Conservation (phyloP, 1,140 invertebrate genomes). For the Triops longicaudatus region DNA sequence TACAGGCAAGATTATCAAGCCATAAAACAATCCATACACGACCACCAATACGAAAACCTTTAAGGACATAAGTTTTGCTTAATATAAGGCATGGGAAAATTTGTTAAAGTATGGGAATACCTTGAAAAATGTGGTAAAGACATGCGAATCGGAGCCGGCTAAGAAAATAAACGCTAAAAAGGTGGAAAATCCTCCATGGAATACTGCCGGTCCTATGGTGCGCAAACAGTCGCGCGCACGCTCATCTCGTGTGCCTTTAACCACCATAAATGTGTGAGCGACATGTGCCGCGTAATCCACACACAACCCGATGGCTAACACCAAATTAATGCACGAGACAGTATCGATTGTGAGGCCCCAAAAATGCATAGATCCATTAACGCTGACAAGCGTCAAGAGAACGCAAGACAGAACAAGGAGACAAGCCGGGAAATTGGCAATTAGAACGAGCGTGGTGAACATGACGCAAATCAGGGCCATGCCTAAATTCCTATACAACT, state of each 20-base stretch:
- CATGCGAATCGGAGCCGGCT: slow-evolving; percentile 42
- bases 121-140: slow-evolving; percentile 47
- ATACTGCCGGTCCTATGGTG: slow-evolving; percentile 56
- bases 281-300: slow-evolving; percentile 84
- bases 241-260: slow-evolving; percentile 47
- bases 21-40: slow-evolving; percentile 63
- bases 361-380: slow-evolving; percentile 70
- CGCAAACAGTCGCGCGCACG: slow-evolving; percentile 59
- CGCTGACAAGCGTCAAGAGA: slow-evolving; percentile 62
- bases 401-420: slow-evolving; percentile 70
- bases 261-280: slow-evolving; percentile 66
- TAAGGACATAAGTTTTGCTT: slow-evolving; percentile 32
- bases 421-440: slow-evolving; percentile 68
- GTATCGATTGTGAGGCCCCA: slow-evolving; percentile 79
- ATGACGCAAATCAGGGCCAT: slow-evolving; percentile 72
- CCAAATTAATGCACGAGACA: slow-evolving; percentile 70
- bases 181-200: slow-evolving; percentile 47
- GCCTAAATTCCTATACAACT: slow-evolving; percentile 68
- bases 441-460: slow-evolving; percentile 64
- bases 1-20: slow-evolving; percentile 64
- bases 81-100: background rate
- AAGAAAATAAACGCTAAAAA: slow-evolving; percentile 46
- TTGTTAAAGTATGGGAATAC: background rate
- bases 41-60: slow-evolving; percentile 67
- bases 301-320: slow-evolving; percentile 76